Base-by-base conservation (phyloP, 2,113 vertebrate genomes). In the Mustela nigripes region DNA sequence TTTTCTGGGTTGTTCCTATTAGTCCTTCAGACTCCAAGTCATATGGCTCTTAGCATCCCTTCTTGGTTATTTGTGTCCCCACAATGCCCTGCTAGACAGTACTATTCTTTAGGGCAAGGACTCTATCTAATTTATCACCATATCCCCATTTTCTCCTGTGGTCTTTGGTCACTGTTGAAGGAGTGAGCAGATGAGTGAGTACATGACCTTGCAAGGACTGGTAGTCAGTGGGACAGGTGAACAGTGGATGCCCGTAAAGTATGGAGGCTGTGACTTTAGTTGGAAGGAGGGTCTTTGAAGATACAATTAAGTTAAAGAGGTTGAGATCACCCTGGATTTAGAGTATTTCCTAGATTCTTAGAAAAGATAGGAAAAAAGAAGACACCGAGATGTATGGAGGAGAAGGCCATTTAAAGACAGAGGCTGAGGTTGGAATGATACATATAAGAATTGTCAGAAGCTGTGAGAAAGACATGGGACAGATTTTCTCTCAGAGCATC, bases 211-310 rank as follows among this genome's bases (percentile, higher is more conserved):
- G 9, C 22, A 36, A 74, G n/a, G 56, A 48, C 2, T 48, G 53
- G 50, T 28, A 31, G 56, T 87, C 31, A 69, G 5, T 15, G 21
- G n/a, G 53, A 73, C 26, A 82, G 33, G 11, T 21, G 42, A 82
- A 28, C 7, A 45, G 53, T 60, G 1, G 3, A 7, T 9, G 2
- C 10, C 10, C 4, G 7, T 12, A 73, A 33, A 16, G 42, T 33
- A 71, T 48, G 31, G 15, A 39, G 39, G 10, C 73, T 39, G 9
- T 94, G 39, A 88, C 69, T 94, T 36, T 56, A 31, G 62, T 56
- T 87, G 76, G 94, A 79, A 90, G 83, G 60, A 71, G 7, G 16
- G 7, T 78, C 69, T 80, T 91, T 91, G 78, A 33, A 93, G 36
- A 78, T 45, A 39, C 26, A 79, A 82, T 93, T 28, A 76, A 45